phyloP scores from a whole-genome alignment of 2,888 invertebrate genomes.

The Polymixis lichenea region DNA sequence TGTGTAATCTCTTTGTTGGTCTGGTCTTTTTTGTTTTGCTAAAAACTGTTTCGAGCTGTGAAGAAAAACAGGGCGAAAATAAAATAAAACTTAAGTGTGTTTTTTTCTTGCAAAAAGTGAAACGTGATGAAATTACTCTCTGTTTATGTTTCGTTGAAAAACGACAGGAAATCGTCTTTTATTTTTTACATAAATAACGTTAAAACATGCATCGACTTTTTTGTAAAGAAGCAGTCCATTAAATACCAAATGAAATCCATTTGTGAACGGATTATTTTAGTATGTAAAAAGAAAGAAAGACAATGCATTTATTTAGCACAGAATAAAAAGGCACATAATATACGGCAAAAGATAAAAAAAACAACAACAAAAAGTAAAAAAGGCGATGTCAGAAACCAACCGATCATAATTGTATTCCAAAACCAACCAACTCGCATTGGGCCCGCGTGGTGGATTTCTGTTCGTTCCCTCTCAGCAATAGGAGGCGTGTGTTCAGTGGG shows the following conservation, averaged over 20 bases:
- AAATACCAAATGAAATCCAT: conserved; percentile 33
- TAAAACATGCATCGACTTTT: conserved; percentile 7
- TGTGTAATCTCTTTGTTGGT: neutral
- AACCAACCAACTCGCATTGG: no score
- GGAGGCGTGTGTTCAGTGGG: no score
- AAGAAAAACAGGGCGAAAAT: no score
- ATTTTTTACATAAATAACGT: conserved; percentile 1
- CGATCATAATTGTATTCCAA: neutral
- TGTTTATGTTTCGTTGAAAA: neutral
- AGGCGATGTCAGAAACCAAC: no score
- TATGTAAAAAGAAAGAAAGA: no score
- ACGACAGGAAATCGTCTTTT: conserved; percentile 9
- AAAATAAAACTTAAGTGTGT: neutral
- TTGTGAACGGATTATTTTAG: neutral
- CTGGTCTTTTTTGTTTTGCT: neutral
- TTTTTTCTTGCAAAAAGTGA: neutral
- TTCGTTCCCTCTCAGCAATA: no score
- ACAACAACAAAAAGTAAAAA: no score
- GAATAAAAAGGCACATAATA: no score
- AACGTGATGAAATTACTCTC: neutral
- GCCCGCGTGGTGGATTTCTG: no score
- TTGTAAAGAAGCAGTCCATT: conserved; percentile 22
- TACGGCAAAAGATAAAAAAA: no score
- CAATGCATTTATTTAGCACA: no score
- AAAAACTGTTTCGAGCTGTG: neutral